Conservation (phyloP, 2,113 vertebrate genomes). For the Amblyornis subalaris region DNA sequence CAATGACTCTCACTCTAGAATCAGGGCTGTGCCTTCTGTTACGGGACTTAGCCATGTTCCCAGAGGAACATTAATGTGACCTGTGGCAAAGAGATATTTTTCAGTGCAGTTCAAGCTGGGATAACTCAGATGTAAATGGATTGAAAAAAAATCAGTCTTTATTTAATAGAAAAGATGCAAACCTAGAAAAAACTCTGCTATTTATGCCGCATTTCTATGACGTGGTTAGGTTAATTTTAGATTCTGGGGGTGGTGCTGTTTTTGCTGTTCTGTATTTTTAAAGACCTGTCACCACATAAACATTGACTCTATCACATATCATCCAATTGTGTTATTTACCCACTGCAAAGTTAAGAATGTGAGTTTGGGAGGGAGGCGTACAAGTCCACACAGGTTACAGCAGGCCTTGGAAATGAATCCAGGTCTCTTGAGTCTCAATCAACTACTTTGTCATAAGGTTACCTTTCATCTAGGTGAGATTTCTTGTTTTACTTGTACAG, state of each 20-base stretch:
- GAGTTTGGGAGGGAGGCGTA: not conserved
- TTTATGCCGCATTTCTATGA: constrained; percentile 8
- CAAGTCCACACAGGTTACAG: not conserved
- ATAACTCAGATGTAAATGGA: constrained; percentile 15
- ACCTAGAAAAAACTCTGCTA: not conserved
- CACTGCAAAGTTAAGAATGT: not conserved
- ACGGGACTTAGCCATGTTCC: not conserved
- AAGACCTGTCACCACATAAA: not conserved
- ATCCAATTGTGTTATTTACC: not conserved
- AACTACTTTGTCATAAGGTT: not conserved
- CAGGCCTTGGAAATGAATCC: not conserved
- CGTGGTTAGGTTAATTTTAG: constrained; percentile 30
- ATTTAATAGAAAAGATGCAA: not conserved
- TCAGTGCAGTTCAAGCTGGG: not conserved
- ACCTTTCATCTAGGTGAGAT: not conserved
- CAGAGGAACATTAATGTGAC: not conserved
- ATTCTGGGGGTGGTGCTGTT: constrained; percentile 35
- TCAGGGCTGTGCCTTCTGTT: not conserved
- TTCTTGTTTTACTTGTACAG: not conserved
- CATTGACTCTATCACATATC: not conserved
- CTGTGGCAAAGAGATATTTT: not conserved
- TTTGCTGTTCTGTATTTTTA: constrained; percentile 31
- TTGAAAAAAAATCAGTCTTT: not conserved
- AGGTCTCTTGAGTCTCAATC: not conserved
- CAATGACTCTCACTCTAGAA: not conserved